Evolutionary conservation across 2,797 vertebrate genomes (phyloP).

Genomic region (Antrozous pallidus): DNA sequence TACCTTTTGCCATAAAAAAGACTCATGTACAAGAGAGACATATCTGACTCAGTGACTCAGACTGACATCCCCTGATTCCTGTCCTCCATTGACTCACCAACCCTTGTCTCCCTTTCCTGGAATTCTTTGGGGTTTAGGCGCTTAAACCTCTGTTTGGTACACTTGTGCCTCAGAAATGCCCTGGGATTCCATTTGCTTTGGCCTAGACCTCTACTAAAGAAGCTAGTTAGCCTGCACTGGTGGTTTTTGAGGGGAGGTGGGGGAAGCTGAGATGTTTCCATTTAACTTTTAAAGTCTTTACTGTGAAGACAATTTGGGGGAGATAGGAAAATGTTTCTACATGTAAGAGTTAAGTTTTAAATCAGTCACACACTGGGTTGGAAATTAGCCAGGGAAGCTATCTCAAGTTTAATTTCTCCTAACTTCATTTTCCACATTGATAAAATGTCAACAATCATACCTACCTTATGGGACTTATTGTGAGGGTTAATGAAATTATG

Average conservation of each 20-base stretch:
- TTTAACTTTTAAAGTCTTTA: constrained; percentile 16
- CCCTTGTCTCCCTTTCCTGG: background rate
- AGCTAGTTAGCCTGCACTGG: background rate
- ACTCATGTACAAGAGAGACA: constrained; percentile 77
- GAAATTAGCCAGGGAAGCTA: no score
- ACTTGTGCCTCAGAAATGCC: background rate
- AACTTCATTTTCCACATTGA: background rate
- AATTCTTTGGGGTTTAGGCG: background rate
- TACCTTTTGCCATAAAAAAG: constrained; percentile 77
- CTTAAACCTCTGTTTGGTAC: background rate
- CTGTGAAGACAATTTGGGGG: no score
- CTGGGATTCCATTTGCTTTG: background rate
- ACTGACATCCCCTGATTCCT: constrained; percentile 66
- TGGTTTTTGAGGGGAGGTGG: background rate
- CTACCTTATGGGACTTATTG: background rate
- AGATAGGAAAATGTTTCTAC: no score
- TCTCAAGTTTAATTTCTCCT: no score
- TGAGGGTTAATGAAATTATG: constrained; percentile 13
- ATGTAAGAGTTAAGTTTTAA: no score
- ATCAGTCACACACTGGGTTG: no score
- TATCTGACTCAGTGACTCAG: constrained; percentile 83
- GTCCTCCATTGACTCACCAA: background rate
- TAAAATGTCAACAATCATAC: background rate
- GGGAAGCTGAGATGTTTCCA: background rate
- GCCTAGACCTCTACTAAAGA: background rate